These are phyloP conservation scores for Blastobasis lacticolella DNA, from an alignment of 2,888 invertebrate genomes.

Conservation along the genomic window DNA sequence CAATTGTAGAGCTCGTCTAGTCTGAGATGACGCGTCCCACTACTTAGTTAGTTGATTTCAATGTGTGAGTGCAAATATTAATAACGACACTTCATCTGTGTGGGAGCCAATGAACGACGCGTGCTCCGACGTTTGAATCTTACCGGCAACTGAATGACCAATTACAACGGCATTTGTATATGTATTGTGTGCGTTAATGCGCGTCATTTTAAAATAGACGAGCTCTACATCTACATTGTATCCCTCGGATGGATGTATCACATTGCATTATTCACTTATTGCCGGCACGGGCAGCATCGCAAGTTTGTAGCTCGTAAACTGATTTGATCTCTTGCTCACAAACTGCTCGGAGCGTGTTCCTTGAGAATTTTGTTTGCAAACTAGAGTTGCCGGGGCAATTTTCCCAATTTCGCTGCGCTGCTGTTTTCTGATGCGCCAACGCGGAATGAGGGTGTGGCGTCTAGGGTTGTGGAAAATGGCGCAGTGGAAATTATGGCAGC, in stretches of 20 bases:
- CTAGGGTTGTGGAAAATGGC: constrained; percentile 4
- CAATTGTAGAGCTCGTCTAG: no score
- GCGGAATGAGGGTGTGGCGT: background rate
- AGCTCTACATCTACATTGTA: background rate
- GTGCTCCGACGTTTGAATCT: no score
- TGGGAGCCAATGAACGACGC: no score
- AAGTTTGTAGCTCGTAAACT: background rate
- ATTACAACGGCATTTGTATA: no score
- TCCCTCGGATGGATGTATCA: background rate
- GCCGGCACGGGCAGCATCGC: background rate
- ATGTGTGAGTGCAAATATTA: no score
- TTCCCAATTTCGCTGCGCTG: background rate
- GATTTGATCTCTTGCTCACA: background rate
- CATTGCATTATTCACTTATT: background rate
- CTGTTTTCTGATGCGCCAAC: background rate
- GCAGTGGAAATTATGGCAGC: constrained; percentile 4
- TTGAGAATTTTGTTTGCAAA: background rate
- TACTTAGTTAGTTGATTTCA: no score
- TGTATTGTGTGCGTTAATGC: background rate
- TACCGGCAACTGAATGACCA: no score
- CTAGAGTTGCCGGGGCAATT: background rate
- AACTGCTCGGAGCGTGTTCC: background rate
- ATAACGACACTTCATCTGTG: no score
- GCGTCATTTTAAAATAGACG: background rate
- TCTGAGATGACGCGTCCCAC: no score